These are phyloP conservation scores for Dipodomys merriami DNA, from an alignment of 2,113 vertebrate species.

Conservation along the genomic window DNA sequence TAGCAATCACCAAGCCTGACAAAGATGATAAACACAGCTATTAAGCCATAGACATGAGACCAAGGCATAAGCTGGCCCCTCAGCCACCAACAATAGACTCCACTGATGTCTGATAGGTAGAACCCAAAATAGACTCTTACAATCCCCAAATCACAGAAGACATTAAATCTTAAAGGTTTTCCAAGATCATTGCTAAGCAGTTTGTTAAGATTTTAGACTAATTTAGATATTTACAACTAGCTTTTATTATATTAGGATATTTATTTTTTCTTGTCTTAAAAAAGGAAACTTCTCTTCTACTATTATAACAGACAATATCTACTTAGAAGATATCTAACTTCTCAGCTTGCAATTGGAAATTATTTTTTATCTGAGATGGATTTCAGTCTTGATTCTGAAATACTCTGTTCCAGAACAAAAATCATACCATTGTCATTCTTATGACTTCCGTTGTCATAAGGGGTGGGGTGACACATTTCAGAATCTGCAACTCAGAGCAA, in stretches of 20 bases:
- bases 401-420: not conserved
- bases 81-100: not conserved
- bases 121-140: not conserved
- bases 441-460: no score
- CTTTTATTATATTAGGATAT: not conserved
- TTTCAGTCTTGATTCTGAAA: constrained; percentile 2
- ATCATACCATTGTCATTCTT: not conserved
- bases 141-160: not conserved
- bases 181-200: not conserved
- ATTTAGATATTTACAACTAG: not conserved
- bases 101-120: not conserved
- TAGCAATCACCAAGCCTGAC: not conserved
- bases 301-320: constrained; percentile 20
- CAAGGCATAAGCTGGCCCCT: not conserved
- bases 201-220: not conserved
- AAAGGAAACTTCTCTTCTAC: not conserved
- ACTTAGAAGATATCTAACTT: not conserved
- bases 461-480: not conserved
- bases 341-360: constrained; percentile 33
- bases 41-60: not conserved
- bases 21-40: not conserved
- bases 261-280: constrained; percentile 15
- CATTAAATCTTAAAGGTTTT: not conserved
- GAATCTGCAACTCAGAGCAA: not conserved
- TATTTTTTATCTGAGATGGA: constrained; percentile 9